These are phyloP conservation scores for Drosophila robusta DNA, from an alignment of 2,888 invertebrate species.

Conservation along the genomic window DNA sequence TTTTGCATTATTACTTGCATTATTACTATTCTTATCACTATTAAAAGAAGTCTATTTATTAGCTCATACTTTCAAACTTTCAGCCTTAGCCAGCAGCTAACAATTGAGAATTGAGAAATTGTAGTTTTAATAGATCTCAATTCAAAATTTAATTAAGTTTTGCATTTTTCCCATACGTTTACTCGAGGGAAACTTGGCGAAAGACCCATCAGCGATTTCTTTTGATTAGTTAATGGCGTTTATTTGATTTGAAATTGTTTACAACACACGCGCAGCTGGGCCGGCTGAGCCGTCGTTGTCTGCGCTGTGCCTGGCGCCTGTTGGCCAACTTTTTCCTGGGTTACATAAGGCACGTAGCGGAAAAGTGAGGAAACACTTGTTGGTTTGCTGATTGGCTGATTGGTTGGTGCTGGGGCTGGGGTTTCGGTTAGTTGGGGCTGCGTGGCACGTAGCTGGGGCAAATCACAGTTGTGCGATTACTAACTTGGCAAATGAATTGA, in stretches of 20 bases:
- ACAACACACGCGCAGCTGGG: conserved; percentile 39
- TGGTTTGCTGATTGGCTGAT: conserved; percentile 40
- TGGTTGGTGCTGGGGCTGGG: conserved; percentile 6
- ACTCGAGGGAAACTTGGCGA: not conserved
- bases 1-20: too few species aligned
- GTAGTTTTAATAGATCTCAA: not conserved
- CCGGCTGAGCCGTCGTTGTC: not conserved
- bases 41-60: too few species aligned
- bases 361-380: conserved; percentile 67
- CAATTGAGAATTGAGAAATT: too few species aligned
- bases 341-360: conserved; percentile 65
- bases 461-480: conserved; percentile 66
- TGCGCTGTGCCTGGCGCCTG: not conserved
- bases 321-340: conserved; percentile 14
- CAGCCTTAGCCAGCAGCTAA: too few species aligned
- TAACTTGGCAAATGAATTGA: conserved; percentile 65
- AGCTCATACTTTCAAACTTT: too few species aligned
- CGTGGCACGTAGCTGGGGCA: conserved; percentile 59
- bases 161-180: conserved; percentile 2
- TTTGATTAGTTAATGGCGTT: conserved; percentile 76
- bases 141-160: conserved; percentile 22
- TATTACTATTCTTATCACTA: too few species aligned
- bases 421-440: conserved; percentile 18
- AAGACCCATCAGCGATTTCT: conserved; percentile 20
- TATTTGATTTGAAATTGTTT: conserved; percentile 67